Percentiles rank a stretch among this genome's conserved stretches.
phyloP scores from a whole-genome alignment of 2,113 vertebrate genomes.

The Dasypus novemcinctus region DNA sequence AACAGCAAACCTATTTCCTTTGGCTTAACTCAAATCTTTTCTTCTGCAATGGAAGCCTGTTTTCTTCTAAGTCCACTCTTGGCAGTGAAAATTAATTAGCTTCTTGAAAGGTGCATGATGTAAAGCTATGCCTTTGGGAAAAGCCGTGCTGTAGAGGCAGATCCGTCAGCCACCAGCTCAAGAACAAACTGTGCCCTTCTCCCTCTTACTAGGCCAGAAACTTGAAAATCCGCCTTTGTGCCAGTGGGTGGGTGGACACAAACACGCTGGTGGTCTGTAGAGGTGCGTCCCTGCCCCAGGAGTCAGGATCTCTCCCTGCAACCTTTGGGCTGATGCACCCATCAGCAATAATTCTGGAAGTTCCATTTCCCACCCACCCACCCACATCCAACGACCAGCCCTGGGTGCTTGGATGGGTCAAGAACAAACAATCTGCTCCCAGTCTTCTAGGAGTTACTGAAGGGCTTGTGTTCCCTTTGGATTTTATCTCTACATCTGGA shows the following conservation, averaged over 20 bases:
- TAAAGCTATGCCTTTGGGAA: background rate
- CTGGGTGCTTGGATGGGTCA: background rate
- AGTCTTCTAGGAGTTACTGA: background rate
- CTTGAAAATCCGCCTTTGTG: background rate
- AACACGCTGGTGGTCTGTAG: background rate
- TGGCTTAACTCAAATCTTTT: background rate
- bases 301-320: background rate
- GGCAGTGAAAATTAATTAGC: constrained; percentile 23
- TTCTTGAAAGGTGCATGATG: background rate
- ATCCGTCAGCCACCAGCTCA: background rate
- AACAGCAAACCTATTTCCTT: background rate
- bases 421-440: background rate
- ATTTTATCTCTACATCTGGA: background rate
- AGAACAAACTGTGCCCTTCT: background rate
- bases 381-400: background rate
- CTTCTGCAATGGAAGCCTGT: background rate
- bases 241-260: background rate
- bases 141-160: background rate
- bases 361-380: background rate
- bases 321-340: background rate
- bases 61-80: constrained; percentile 20
- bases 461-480: background rate
- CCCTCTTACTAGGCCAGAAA: background rate
- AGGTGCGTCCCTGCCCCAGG: background rate
- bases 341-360: background rate